Evolutionary conservation across 2,797 vertebrate genomes (phyloP), one percentile per base, ranked within the genome.

Genomic region (Hipposideros larvatus): DNA sequence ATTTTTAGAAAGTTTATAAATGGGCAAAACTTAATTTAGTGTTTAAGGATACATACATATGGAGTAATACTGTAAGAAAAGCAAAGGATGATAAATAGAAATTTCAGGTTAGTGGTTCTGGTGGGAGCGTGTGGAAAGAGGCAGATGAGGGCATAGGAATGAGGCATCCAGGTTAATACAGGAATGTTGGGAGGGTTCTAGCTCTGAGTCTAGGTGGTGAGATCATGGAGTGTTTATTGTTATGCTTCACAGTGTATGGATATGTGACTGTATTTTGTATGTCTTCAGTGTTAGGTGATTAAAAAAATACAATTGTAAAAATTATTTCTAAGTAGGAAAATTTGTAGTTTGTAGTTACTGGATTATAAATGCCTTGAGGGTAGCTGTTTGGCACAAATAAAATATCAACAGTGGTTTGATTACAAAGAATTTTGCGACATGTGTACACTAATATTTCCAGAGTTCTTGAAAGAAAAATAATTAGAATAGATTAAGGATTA

Each of bases 401-500:
- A 90, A 63, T 63, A 77, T 51, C 57, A 92, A 22, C 41, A 59
- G 22, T 83, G 55, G 65, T 75, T 73, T 37, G 85, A 71, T 73
- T 18, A 91, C 66, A 51, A 79, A 75, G 26, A 89, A 59, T 68
- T 37, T 71, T 84, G 55, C 26, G 28, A 89, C 70, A 41, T 70
- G 31, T 37, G 1, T 77, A 66, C 18, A 37, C 18, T 48, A 34
- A 86, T 63, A 48, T 13, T 65, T 96, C 26, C 70, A 71, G 61
- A 73, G 22, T 65, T 86, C 57, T 87, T 94, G 61, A 87, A 73
- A 75, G 90, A 74, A 90, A 31, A 22, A 9, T 57, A 22, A 53
- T 91, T 91, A 92, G 77, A 89, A 95, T 31, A 65, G 61, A 91
- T 37, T 77, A 41, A 90, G 63, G 65, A 75, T 15, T 70, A 31